phyloP scores from a whole-genome alignment of 2,797 vertebrate species.

The Nannoperca obscura region DNA sequence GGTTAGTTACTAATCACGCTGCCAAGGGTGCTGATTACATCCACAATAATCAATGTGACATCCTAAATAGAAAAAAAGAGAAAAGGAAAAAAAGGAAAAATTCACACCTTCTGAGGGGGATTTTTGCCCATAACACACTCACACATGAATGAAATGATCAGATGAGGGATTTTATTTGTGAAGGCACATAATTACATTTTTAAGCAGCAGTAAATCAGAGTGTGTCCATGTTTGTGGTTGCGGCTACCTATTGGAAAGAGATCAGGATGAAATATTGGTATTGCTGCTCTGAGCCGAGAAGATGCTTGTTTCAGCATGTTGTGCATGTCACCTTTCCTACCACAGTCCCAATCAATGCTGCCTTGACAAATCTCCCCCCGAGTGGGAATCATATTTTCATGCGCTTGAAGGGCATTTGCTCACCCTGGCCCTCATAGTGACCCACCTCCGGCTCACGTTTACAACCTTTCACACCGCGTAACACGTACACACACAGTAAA shows the following conservation, averaged over 20 bases:
- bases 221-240: slow-evolving; percentile 63
- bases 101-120: slow-evolving; percentile 18
- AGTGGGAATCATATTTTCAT: slow-evolving; percentile 76
- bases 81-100: slow-evolving; percentile 53
- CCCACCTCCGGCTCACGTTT: slow-evolving; percentile 52
- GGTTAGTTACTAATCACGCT: slow-evolving; percentile 62
- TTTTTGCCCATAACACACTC: slow-evolving; percentile 42
- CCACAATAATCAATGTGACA: slow-evolving; percentile 70
- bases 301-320: slow-evolving; percentile 86
- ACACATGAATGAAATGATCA: slow-evolving; percentile 44
- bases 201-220: slow-evolving; percentile 77
- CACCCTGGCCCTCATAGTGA: slow-evolving; percentile 50
- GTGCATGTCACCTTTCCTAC: slow-evolving; percentile 74
- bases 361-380: slow-evolving; percentile 76
- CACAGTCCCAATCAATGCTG: slow-evolving; percentile 76
- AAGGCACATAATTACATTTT: slow-evolving; percentile 76
- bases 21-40: slow-evolving; percentile 66
- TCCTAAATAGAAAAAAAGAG: slow-evolving; percentile 23
- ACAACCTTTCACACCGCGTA: slow-evolving; percentile 48
- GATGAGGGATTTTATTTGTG: slow-evolving; percentile 67
- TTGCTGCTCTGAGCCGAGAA: slow-evolving; percentile 68
- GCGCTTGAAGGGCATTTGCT: slow-evolving; percentile 73
- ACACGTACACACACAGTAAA: slow-evolving; percentile 16
- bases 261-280: slow-evolving; percentile 83
- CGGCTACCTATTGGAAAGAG: slow-evolving; percentile 76